These are phyloP conservation scores for Fragum whitleyi DNA, from an alignment of 2,888 invertebrate genomes.

Conservation along the genomic window DNA sequence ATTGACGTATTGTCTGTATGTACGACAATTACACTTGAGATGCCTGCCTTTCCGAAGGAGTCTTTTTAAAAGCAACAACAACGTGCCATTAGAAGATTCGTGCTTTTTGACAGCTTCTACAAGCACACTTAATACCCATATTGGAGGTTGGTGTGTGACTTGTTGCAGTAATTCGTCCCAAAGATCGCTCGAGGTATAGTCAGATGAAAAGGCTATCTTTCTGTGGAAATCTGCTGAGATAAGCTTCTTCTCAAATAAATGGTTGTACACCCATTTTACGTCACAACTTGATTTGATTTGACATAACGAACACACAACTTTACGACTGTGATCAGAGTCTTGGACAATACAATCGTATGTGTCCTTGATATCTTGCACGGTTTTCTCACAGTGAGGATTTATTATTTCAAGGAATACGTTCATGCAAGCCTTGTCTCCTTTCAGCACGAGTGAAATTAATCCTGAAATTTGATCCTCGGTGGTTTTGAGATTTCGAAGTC, in stretches of 20 bases:
- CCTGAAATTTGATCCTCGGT: neutral
- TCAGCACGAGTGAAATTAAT: neutral
- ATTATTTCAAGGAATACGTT: neutral
- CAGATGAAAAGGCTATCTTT: neutral
- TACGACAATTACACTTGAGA: neutral
- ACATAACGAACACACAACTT: neutral
- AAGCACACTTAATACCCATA: neutral
- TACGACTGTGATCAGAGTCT: neutral
- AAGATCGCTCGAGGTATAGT: neutral
- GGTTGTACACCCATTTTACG: constrained; percentile 4
- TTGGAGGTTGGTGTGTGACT: neutral
- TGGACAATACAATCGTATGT: neutral
- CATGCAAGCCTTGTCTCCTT: neutral
- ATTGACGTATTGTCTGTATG: neutral
- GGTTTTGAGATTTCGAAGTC: neutral
- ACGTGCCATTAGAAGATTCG: neutral
- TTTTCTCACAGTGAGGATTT: neutral
- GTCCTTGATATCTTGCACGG: neutral
- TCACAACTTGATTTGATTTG: neutral
- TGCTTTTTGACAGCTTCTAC: neutral
- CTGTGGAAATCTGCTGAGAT: neutral
- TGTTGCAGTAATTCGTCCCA: neutral
- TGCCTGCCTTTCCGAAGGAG: neutral
- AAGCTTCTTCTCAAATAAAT: neutral
- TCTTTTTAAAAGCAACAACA: neutral